Conservation (phyloP, 2,797 vertebrate species). For the Coluber constrictor region DNA sequence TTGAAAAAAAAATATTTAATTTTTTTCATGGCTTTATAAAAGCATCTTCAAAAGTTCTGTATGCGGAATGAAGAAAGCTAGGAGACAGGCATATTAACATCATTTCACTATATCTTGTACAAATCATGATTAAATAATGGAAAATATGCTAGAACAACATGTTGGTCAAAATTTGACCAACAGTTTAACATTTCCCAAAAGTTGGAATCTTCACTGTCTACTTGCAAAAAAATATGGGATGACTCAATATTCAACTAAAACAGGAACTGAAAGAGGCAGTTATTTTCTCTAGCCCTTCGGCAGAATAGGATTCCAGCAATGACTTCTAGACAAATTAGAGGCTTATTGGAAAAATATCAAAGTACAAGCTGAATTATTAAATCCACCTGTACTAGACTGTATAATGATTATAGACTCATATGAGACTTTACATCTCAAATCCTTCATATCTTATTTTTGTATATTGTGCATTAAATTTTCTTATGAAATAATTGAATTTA, state of each 20-base stretch:
- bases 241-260: background rate
- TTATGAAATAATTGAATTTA: too few species aligned
- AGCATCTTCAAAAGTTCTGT: conserved; percentile 32
- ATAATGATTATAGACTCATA: background rate
- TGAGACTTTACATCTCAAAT: background rate
- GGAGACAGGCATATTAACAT: conserved; percentile 11
- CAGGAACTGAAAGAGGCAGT: conserved; percentile 33
- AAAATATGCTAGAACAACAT: conserved; percentile 30
- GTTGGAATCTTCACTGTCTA: conserved; percentile 21
- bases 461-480: background rate
- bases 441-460: background rate
- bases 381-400: background rate
- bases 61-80: conserved; percentile 23
- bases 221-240: background rate
- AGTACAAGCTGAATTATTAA: background rate
- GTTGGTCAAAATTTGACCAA: conserved; percentile 25
- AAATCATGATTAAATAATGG: conserved; percentile 29
- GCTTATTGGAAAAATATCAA: background rate
- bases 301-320: background rate
- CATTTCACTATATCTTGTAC: conserved; percentile 16
- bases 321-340: background rate
- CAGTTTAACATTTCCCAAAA: conserved; percentile 17
- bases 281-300: conserved; percentile 22
- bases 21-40: conserved; percentile 20
- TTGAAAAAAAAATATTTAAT: conserved; percentile 7